Evolutionary conservation across 2,797 vertebrate species (phyloP), one percentile per base, ranked within the genome.

Genomic region (Allobates femoralis): DNA sequence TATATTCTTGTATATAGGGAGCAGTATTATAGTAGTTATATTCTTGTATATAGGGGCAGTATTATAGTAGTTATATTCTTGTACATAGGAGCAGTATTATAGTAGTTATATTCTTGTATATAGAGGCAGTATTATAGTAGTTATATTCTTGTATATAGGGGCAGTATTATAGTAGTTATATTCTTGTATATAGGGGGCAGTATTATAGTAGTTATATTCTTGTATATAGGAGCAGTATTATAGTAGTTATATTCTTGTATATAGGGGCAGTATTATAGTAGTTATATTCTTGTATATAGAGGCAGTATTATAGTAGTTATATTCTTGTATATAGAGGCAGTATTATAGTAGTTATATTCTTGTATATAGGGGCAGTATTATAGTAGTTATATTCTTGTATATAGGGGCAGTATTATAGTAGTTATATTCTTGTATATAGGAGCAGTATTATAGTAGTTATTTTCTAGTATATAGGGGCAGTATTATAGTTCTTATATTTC

Each of bases 151-250:
- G n/a, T n/a, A n/a, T n/a, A n/a, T n/a, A n/a, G n/a, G n/a, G n/a
- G n/a, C n/a, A 58, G 21, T 56, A 56, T 56, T 56, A 56, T 56
- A 56, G 19, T 21, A 56, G 55, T 21, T 21, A 21, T 56, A 56
- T 21, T 56, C 18, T 56, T 56, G 55, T 56, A 56, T 10, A 56
- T 56, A 56, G 58, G 60, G 12, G 60, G 55, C 19, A 56, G 55
- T 58, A 58, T 58, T 58, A 58, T 58, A 58, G 56, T 58, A 58
- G 56, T 58, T 58, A 58, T 58, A 58, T 58, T n/a, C 56, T 58
- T 58, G 56, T 58, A 58, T 12, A 58, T 58, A 58, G 56, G 56
- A n/a, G 21, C 5, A 58, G 56, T 58, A 58, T n/a, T 58, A 58
- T 58, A 58, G 56, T 58, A 8, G 56, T 58, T 58, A 58, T 58